Conservation (phyloP, 2,113 vertebrate genomes). For the Cyanoderma ruficeps region DNA sequence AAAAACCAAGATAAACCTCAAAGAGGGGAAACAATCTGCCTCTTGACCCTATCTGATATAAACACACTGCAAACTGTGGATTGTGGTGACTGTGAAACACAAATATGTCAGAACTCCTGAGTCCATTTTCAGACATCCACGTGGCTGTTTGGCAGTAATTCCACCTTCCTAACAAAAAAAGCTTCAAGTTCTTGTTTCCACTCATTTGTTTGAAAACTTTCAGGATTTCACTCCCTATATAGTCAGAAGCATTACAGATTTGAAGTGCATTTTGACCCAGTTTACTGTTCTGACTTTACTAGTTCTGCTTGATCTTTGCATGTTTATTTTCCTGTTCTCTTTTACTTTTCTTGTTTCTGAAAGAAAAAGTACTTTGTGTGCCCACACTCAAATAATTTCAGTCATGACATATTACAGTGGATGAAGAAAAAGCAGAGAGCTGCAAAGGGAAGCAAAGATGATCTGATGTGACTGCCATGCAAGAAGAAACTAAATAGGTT, state of each 20-base stretch:
- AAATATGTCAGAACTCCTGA: background rate
- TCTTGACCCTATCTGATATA: background rate
- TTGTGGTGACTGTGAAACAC: background rate
- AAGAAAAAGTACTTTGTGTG: background rate
- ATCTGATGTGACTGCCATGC: constrained; percentile 25
- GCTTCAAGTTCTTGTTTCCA: background rate
- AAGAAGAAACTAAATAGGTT: background rate
- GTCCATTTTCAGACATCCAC: background rate
- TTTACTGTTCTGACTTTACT: background rate
- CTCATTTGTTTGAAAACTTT: background rate
- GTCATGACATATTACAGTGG: background rate
- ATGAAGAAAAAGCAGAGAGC: background rate
- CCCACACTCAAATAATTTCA: background rate
- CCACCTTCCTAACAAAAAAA: background rate
- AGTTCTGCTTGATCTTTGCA: background rate
- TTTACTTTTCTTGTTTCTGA: background rate
- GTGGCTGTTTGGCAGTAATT: background rate
- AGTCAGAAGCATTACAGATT: background rate
- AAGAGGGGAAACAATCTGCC: background rate
- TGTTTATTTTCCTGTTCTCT: background rate
- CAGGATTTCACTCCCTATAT: background rate
- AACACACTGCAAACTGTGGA: background rate
- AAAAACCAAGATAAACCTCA: background rate
- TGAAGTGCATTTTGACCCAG: background rate
- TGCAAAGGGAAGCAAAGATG: background rate